A percentile compares a stretch with the other conserved stretches of the same genome.
phyloP scores from a whole-genome alignment of 2,113 vertebrate species.

The Okapia johnstoni region DNA sequence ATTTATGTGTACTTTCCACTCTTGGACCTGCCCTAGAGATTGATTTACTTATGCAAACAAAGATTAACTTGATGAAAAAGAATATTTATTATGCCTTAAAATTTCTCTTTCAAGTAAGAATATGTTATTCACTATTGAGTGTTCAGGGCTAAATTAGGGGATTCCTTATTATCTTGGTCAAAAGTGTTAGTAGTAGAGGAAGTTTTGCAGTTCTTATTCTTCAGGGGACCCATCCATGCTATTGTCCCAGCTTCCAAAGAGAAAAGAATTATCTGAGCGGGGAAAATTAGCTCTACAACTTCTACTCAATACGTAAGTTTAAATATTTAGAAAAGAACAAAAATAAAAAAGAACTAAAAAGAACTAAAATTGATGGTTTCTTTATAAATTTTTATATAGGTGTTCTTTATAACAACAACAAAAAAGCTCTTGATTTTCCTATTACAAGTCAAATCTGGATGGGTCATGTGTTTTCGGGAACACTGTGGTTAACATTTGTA shows the following conservation, averaged over 20 bases:
- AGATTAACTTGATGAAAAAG: slow-evolving; percentile 67
- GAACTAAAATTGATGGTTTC: background rate
- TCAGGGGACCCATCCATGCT: background rate
- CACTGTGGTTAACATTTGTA: background rate
- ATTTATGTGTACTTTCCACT: slow-evolving; percentile 51
- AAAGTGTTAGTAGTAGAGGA: slow-evolving; percentile 15
- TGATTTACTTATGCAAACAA: slow-evolving; percentile 56
- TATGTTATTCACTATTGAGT: slow-evolving; percentile 40
- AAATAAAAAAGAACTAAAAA: background rate
- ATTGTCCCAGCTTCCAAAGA: background rate
- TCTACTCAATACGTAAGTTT: background rate
- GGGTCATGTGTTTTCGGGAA: background rate
- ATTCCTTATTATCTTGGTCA: slow-evolving; percentile 61
- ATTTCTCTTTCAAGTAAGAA: slow-evolving; percentile 60
- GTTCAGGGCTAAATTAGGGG: slow-evolving; percentile 34
- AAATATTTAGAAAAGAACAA: slow-evolving; percentile 13
- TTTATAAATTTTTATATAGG: background rate
- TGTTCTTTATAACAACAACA: background rate
- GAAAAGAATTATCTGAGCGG: background rate
- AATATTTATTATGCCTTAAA: slow-evolving; percentile 62
- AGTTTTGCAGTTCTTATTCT: background rate
- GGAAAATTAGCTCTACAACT: slow-evolving; percentile 8
- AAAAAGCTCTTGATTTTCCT: background rate
- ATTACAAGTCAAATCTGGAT: background rate
- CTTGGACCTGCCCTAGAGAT: slow-evolving; percentile 24